Base-by-base conservation (phyloP, 1,140 invertebrate genomes). In the Heliconius melpomene region DNA sequence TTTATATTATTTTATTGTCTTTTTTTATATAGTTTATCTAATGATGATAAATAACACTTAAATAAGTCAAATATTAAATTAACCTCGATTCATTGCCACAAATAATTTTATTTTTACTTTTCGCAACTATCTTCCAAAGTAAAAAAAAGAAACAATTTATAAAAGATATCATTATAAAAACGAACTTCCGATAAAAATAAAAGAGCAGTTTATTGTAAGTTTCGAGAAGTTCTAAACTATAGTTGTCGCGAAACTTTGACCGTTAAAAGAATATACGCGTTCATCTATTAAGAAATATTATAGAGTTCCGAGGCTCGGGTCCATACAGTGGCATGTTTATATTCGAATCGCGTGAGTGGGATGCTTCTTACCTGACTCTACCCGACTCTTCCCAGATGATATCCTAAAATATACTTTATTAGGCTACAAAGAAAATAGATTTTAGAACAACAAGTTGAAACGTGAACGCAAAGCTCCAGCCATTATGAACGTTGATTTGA, bases 291-390 rank as follows among this genome's bases (percentile, higher is more conserved):
- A 82, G 87, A 92, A 90, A 92, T 90, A 90, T 79, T 81, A 78
- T 91, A 85, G 81, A 85, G 87, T 87, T 84, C 72, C 79, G 83
- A 85, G 83, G 81, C 84, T 81, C 75, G 79, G 86, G 81, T 82
- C 84, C 85, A 83, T 87, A 84, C 86, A 78, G 85, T 88, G 87
- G 87, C 87, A 89, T 88, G 88, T 92, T 93, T 91, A 93, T 91
- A 89, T 89, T 89, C 90, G 80, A 85, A 91, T 93, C 92, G 91
- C 91, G 91, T 93, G 90, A 89, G 88, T 87, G 79, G 86, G 86
- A 88, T 89, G 83, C 83, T 87, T 85, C 83, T 84, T 82, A 84
- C 85, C 84, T 82, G 83, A 82, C 81, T 84, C 75, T 78, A 86
- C 84, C 82, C 32, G 26, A 26, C 26, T 26, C 26, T 26, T 1